Percentiles rank a stretch among this genome's conserved stretches.
phyloP scores from a whole-genome alignment of 2,113 vertebrate species.

The Collichthys lucidus region DNA sequence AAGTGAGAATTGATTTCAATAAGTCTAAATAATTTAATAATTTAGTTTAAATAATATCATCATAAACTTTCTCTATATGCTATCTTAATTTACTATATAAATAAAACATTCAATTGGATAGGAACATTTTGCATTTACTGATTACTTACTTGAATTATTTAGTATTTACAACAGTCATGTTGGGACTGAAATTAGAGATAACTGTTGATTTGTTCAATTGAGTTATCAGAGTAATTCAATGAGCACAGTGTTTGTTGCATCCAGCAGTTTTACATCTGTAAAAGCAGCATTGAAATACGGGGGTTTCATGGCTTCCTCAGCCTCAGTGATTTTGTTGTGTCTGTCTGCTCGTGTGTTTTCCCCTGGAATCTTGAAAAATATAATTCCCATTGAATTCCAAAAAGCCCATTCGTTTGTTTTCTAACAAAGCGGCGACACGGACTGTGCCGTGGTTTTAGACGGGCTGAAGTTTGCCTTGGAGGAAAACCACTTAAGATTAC shows the following conservation, averaged over 20 bases:
- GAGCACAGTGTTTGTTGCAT: background rate
- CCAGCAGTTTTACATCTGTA: background rate
- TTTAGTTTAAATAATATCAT: too few species aligned
- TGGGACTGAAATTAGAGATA: background rate
- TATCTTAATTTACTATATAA: background rate
- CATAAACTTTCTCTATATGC: too few species aligned
- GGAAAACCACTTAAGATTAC: constrained; percentile 62
- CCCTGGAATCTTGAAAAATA: constrained; percentile 20
- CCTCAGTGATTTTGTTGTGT: background rate
- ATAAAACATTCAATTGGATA: background rate
- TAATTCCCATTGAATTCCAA: constrained; percentile 34
- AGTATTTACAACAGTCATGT: too few species aligned
- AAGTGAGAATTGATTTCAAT: background rate
- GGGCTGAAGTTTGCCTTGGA: constrained; percentile 52
- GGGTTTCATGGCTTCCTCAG: background rate
- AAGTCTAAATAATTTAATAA: too few species aligned
- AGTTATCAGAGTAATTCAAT: constrained; percentile 10
- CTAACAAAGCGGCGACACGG: constrained; percentile 44
- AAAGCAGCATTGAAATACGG: background rate
- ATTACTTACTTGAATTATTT: too few species aligned
- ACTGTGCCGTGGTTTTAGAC: constrained; percentile 41
- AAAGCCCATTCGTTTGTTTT: constrained; percentile 48
- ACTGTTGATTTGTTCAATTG: background rate
- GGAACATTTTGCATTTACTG: too few species aligned
- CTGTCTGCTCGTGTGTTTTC: background rate